These are phyloP conservation scores for Spisula solida DNA, from an alignment of 2,888 invertebrate species.

Conservation along the genomic window DNA sequence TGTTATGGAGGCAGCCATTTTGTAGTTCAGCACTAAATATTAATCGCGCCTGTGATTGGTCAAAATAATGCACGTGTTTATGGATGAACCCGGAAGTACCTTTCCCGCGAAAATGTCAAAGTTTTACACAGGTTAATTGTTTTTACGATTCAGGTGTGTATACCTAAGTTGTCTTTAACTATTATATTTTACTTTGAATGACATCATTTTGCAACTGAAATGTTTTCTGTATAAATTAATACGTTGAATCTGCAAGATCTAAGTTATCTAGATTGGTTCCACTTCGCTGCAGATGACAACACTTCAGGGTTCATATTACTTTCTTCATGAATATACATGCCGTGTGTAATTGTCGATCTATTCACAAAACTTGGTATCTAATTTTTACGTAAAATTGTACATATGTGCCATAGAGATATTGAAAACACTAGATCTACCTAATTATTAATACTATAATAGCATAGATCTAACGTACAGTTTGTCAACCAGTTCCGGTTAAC, in stretches of 20 bases:
- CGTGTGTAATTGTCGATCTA: not conserved
- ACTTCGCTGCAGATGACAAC: constrained; percentile 18
- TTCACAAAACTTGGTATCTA: not conserved
- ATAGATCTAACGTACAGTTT: too few species aligned
- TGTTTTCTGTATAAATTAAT: too few species aligned
- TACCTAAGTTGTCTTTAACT: not conserved
- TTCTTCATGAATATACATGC: not conserved
- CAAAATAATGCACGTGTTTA: constrained; percentile 28
- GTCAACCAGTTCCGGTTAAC: too few species aligned
- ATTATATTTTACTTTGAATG: not conserved
- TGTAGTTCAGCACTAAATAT: constrained; percentile 33
- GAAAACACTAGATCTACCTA: too few species aligned
- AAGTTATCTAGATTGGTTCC: not conserved
- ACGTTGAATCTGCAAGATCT: too few species aligned
- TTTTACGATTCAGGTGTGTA: not conserved
- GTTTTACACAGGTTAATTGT: not conserved
- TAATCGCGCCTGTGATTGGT: constrained; percentile 42
- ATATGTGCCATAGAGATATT: too few species aligned
- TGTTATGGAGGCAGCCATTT: constrained; percentile 56
- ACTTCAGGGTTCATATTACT: not conserved
- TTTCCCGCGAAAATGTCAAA: constrained; percentile 55
- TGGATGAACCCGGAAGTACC: constrained; percentile 20
- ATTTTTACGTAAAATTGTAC: too few species aligned
- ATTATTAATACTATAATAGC: too few species aligned
- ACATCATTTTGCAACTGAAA: too few species aligned